Conservation (phyloP, 2,888 invertebrate species). For the Belgica antarctica region DNA sequence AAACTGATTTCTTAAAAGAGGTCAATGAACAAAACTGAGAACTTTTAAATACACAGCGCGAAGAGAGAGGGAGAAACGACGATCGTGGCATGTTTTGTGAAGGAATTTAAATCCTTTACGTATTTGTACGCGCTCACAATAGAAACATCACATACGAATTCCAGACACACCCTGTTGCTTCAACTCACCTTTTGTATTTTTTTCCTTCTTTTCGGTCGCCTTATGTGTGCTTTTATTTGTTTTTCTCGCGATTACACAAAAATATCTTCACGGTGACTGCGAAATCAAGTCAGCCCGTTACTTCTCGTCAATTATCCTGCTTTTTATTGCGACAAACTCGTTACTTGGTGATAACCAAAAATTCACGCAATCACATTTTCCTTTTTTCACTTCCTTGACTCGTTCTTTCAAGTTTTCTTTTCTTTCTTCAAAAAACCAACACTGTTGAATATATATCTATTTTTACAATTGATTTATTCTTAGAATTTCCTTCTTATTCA, state of each 20-base stretch:
- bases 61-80: neutral
- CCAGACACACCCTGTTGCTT: constrained; percentile 42
- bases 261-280: no score
- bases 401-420: constrained; percentile 7
- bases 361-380: neutral
- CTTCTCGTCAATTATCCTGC: no score
- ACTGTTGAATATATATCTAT: neutral
- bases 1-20: constrained; percentile 39
- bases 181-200: constrained; percentile 31
- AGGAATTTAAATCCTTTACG: constrained; percentile 40
- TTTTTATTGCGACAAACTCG: neutral
- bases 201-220: neutral
- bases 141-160: neutral
- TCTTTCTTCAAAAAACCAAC: neutral
- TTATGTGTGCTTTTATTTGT: no score
- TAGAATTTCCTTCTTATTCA: constrained; percentile 38
- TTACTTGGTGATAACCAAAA: neutral
- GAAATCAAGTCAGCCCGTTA: no score
- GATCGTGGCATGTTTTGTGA: constrained; percentile 14
- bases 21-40: constrained; percentile 43
- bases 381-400: neutral
- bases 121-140: neutral
- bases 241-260: no score
- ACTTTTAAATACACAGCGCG: constrained; percentile 3
- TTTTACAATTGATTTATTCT: neutral